A percentile compares a stretch with the other conserved stretches of the same genome.
Conservation (phyloP, 2,888 invertebrate species). For the Sinentomon sp. region DNA sequence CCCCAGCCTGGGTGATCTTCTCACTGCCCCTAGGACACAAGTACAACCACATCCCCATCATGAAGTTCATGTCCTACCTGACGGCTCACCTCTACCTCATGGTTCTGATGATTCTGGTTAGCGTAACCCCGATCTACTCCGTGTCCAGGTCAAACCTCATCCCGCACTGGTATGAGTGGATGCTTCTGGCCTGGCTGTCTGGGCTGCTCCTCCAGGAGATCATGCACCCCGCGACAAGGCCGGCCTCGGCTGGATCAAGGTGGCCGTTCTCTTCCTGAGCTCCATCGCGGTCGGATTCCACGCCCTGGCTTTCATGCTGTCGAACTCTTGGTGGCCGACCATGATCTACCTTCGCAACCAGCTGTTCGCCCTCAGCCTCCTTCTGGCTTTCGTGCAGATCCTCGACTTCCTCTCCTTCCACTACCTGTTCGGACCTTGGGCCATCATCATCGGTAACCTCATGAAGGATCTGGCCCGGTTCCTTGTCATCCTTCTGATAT, state of each 20-base stretch:
- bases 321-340: slow-evolving; percentile 41
- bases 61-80: slow-evolving; percentile 98
- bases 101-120: slow-evolving; percentile 65
- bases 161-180: slow-evolving; percentile 90
- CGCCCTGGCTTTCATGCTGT: slow-evolving; percentile 24
- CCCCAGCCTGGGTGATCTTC: slow-evolving; percentile 85
- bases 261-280: slow-evolving; percentile 57
- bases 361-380: slow-evolving; percentile 76
- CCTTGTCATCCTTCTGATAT: slow-evolving; percentile 85
- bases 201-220: slow-evolving; percentile 83
- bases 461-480: slow-evolving; percentile 87
- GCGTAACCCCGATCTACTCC: slow-evolving; percentile 61
- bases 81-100: slow-evolving; percentile 96
- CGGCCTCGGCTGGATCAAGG: slow-evolving; percentile 78
- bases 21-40: slow-evolving; percentile 82
- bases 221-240: slow-evolving; percentile 40
- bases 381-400: slow-evolving; percentile 90
- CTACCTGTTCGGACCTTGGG: slow-evolving; percentile 98
- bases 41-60: slow-evolving; percentile 93
- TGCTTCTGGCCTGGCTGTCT: slow-evolving; percentile 75
- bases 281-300: slow-evolving; percentile 76
- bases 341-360: slow-evolving; percentile 87
- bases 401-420: slow-evolving; percentile 94
- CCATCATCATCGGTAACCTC: slow-evolving; percentile 88
- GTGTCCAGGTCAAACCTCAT: slow-evolving; percentile 41